Evolutionary conservation across 2,888 invertebrate species (phyloP).

Genomic region (Tachina fera): DNA sequence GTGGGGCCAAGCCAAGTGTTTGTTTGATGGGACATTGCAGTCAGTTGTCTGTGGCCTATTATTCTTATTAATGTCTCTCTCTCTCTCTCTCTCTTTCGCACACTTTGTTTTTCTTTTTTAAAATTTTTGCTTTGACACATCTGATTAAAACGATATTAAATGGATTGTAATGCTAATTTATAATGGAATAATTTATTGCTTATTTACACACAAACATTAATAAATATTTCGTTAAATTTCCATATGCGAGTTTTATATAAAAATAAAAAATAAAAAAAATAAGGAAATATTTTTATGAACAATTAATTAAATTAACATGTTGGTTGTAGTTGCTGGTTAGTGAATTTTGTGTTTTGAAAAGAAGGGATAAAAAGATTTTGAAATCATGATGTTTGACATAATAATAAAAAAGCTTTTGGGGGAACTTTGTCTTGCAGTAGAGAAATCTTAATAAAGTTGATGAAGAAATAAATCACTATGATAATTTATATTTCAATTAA

Average conservation of each 20-base stretch:
- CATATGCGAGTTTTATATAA: constrained; percentile 6
- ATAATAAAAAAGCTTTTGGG: constrained; percentile 7
- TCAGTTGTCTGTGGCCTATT: constrained; percentile 53
- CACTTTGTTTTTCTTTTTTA: no score
- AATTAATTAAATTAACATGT: constrained; percentile 52
- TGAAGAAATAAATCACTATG: no score
- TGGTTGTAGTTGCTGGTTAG: constrained; percentile 15
- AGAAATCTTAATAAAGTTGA: no score
- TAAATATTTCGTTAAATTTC: constrained; percentile 6
- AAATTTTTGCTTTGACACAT: constrained; percentile 43
- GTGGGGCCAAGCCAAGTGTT: constrained; percentile 23
- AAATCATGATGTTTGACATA: constrained; percentile 6
- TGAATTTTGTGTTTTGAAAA: neutral
- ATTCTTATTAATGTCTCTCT: constrained; percentile 30
- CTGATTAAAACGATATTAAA: constrained; percentile 64
- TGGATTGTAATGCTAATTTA: constrained; percentile 62
- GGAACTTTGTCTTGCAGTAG: neutral
- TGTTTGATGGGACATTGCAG: constrained; percentile 6
- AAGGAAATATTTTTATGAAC: constrained; percentile 45
- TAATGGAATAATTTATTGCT: constrained; percentile 57
- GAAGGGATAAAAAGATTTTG: neutral
- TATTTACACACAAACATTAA: constrained; percentile 30
- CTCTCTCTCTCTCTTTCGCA: neutral
- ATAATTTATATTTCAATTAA: no score
- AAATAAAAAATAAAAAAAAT: neutral